These are phyloP conservation scores for Meghimatium bilineatum DNA, from an alignment of 2,888 invertebrate species.

Conservation along the genomic window DNA sequence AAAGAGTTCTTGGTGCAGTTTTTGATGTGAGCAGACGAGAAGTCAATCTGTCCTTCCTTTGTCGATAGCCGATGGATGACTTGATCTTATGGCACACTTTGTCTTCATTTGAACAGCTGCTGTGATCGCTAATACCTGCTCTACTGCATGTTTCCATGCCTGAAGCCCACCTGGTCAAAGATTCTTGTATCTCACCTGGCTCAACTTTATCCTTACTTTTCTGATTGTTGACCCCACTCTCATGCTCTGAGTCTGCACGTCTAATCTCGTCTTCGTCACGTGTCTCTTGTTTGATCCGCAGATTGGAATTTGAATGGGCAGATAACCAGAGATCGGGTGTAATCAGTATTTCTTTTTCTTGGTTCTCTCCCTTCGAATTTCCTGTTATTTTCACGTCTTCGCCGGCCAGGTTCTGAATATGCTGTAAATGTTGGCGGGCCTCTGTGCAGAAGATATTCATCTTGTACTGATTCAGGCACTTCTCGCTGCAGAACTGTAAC, in stretches of 20 bases:
- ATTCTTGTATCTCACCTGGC: slow-evolving; percentile 29
- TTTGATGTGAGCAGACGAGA: background rate
- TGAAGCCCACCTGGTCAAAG: background rate
- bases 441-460: slow-evolving; percentile 97
- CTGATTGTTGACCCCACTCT: background rate
- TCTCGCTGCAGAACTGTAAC: slow-evolving; percentile 91
- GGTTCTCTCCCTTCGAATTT: slow-evolving; percentile 51
- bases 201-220: background rate
- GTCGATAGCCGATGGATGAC: background rate
- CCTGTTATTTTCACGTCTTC: slow-evolving; percentile 49
- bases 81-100: background rate
- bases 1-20: background rate
- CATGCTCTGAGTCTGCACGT: slow-evolving; percentile 14
- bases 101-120: slow-evolving; percentile 35
- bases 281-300: slow-evolving; percentile 34
- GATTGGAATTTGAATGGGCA: slow-evolving; percentile 2
- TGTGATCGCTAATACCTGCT: slow-evolving; percentile 26
- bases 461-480: slow-evolving; percentile 96
- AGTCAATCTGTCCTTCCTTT: background rate
- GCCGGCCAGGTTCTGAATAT: slow-evolving; percentile 80
- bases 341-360: slow-evolving; percentile 80
- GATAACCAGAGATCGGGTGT: slow-evolving; percentile 92
- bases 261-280: background rate
- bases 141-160: background rate
- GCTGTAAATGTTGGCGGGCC: slow-evolving; percentile 90